phyloP scores from a whole-genome alignment of 2,797 vertebrate species.

The Diglossa cyanea region DNA sequence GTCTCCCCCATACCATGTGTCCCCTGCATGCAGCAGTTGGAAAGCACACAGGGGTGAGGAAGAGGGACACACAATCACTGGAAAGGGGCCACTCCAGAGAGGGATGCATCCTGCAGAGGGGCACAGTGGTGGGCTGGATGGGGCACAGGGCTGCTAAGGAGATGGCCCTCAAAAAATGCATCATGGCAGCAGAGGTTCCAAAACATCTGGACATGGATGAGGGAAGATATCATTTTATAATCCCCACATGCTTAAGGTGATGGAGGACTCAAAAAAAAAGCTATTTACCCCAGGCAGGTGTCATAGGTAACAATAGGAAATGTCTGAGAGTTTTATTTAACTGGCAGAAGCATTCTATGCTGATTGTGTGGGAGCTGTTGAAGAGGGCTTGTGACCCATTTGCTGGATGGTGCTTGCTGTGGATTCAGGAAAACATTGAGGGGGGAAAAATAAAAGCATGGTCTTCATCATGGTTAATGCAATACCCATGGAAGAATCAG shows the following conservation, averaged over 20 bases:
- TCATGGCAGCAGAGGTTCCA: not conserved
- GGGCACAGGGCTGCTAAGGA: not conserved
- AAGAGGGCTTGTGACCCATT: not conserved
- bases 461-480: not conserved
- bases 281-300: not conserved
- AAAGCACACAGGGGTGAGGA: not conserved
- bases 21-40: not conserved
- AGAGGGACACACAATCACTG: not conserved
- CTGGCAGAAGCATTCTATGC: not conserved
- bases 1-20: not conserved
- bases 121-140: not conserved
- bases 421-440: not conserved
- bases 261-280: not conserved
- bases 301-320: not conserved
- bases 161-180: not conserved
- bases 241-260: fast-evolving
- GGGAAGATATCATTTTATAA: not conserved
- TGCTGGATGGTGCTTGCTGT: not conserved
- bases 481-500: not conserved
- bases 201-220: not conserved
- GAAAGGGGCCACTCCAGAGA: not conserved
- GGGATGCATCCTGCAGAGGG: not conserved
- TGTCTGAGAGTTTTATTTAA: not conserved
- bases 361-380: not conserved
- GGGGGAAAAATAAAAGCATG: not conserved